Evolutionary conservation across 2,797 vertebrate species (phyloP), one percentile per base, ranked within the genome.

Genomic region (Eurystomus glaucurus): DNA sequence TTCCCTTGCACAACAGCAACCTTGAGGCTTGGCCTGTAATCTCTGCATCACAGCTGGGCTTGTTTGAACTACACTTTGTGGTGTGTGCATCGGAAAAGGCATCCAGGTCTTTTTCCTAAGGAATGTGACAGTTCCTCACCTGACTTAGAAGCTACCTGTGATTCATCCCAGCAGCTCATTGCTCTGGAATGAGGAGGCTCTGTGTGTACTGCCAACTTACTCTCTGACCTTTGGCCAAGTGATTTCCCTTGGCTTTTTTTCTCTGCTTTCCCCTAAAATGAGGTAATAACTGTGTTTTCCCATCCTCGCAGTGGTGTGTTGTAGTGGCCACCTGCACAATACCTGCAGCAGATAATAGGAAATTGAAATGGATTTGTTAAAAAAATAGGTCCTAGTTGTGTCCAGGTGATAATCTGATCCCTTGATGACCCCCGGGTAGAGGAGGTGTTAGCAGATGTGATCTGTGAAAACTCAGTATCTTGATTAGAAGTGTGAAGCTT

Each of bases 1-100:
- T 7, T 72, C 31, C 16, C 52, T 55, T 21, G 41, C 29, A 8
- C 29, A 58, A 58, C 9, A 15, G 33, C 84, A 71, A 4, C 14
- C 26, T 61, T 0, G 2, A 35, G 48, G 28, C 48, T 55, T 70
- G 61, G 28, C 43, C 41, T 3, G 1, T 69, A 16, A 57, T 33
- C n/a, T 68, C 48, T 0, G 1, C 28, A 11, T 75, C 0, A 1
- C 8, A 33, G 0, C 54, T 41, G 33, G 29, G 39, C 48, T 48
- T 41, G 20, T 69, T 8, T 10, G 48, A 54, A 26, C 1, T 2
- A 41, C 0, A 1, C 29, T 35, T 62, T 41, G 41, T 19, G 55
- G 48, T 1, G 0, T 48, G 7, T 41, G 23, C 0, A 0, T 45
- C 35, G 14, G 72, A 68, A 90, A 50, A 70, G 26, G 20, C 15